Evolutionary conservation across 2,113 vertebrate genomes (phyloP).

Genomic region (Trogon melanurus): DNA sequence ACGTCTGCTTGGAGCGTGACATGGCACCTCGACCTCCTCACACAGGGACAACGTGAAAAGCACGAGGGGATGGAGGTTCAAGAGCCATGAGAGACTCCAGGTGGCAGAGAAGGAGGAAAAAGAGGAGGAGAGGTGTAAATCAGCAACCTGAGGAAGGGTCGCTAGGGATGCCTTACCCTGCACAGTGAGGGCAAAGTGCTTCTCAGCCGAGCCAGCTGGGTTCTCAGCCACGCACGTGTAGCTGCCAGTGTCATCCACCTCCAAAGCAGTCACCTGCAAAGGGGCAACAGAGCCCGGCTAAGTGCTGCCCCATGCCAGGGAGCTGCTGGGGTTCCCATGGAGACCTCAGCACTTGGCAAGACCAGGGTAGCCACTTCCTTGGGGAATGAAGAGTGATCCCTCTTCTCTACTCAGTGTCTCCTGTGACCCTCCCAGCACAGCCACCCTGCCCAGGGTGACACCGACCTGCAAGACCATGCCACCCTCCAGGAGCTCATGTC

Average conservation of each 20-base stretch:
- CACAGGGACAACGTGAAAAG: rapidly evolving
- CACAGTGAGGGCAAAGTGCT: constrained; percentile 83
- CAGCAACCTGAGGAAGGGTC: background rate
- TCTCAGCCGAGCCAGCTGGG: constrained; percentile 82
- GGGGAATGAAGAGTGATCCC: background rate
- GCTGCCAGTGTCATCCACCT: constrained; percentile 80
- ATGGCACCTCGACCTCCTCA: rapidly evolving
- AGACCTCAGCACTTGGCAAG: background rate
- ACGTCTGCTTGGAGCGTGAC: rapidly evolving
- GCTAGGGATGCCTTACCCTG: constrained; percentile 75
- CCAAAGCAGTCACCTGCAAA: constrained; percentile 78
- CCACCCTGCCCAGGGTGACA: background rate
- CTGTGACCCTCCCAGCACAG: rapidly evolving
- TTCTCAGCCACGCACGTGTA: constrained; percentile 89
- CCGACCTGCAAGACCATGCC: constrained; percentile 84
- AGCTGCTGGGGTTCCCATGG: rapidly evolving
- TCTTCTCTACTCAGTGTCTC: rapidly evolving
- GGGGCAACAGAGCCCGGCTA: background rate
- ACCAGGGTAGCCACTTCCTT: background rate
- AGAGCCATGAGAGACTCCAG: background rate
- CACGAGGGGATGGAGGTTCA: background rate
- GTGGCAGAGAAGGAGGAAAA: background rate
- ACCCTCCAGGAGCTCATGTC: constrained; percentile 79
- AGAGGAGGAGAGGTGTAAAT: background rate
- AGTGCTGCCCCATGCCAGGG: rapidly evolving